Evolutionary conservation across 35 echinoderm and acorn worm species (phyloP), one percentile per base, ranked within the genome.

Genomic region (Amphiura filiformis): DNA sequence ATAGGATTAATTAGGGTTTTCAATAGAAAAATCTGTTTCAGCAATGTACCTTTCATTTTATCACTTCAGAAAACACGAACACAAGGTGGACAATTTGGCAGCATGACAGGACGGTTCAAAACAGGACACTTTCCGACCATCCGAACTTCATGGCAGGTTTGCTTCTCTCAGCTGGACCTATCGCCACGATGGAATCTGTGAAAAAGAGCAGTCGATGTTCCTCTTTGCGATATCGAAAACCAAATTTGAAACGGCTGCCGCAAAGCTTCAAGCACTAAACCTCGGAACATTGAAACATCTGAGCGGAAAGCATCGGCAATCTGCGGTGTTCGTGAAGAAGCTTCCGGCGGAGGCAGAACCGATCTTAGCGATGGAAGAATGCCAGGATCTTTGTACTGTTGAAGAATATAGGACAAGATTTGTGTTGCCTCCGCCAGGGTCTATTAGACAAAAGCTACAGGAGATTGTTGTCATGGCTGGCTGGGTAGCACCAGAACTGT

Each of bases 121-220:
- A 15, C 17, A 2, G 61, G 61, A 70, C 9, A 70, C 15, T 70
- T 70, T 23, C 61, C 61, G 26, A 26, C 61, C 28, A 70, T 70
- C 61, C 15, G 61, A 70, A 70, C 7, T 30, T 70, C 26, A 70
- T 70, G 61, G 15, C 61, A 3, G 61, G 61, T 26, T 30, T 70
- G 28, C 61, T 70, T 30, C 61, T 70, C 2, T 26, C 61, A 70
- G 61, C 61, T 11, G 61, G 61, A 70, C 61, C 61, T 26, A 70
- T 70, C 2, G 15, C 61, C 15, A 70, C 61, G 1, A 1, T 70
- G 9, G 61, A 70, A 2, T 70, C 61, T 70, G 61, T 70, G 7
- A 70, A 70, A 23, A 70, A 70, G 26, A 70, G 61, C 61, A 70
- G 61, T 70, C 61, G 61, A 70, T 70, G 1, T 70, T 70, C 61